A percentile compares a stretch with the other conserved stretches of the same genome.
Conservation (phyloP, 1,140 invertebrate genomes). For the Hylyphantes graminicola region DNA sequence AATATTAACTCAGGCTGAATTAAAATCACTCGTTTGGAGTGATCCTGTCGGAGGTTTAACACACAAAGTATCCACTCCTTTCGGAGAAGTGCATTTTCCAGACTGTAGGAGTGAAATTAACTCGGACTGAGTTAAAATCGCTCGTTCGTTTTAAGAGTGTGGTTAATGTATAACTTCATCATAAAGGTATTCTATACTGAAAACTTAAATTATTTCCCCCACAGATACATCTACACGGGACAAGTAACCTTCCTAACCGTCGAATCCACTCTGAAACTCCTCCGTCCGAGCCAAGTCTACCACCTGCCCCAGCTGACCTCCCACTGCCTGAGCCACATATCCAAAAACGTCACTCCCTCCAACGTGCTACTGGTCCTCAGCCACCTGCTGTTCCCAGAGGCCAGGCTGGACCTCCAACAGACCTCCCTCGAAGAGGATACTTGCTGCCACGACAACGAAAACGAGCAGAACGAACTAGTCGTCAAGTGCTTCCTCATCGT, state of each 20-base stretch:
- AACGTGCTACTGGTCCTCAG: conserved; percentile 72
- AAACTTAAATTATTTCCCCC: neutral
- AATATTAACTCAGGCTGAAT: no score
- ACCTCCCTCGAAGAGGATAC: conserved; percentile 1
- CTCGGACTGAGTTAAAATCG: no score
- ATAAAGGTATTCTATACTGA: neutral
- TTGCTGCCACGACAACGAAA: conserved; percentile 63
- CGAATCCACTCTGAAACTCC: conserved; percentile 74
- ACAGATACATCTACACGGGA: conserved; percentile 60
- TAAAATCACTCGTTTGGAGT: no score
- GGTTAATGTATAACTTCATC: neutral
- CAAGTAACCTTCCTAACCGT: conserved; percentile 75
- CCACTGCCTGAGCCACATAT: conserved; percentile 74
- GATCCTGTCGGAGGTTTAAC: no score
- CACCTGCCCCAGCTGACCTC: conserved; percentile 74
- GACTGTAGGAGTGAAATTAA: no score
- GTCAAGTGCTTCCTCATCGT: conserved; percentile 74
- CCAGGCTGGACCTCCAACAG: neutral
- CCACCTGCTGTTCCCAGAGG: conserved; percentile 61
- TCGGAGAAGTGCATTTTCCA: no score
- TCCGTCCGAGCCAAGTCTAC: conserved; percentile 78
- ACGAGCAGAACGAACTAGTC: conserved; percentile 69
- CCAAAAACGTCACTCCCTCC: conserved; percentile 67
- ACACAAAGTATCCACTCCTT: no score
- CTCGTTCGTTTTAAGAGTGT: no score